A percentile compares a stretch with the other conserved stretches of the same genome.
Evolutionary conservation across 1,140 invertebrate species (phyloP).

Genomic region (Ceratosolen solmsi): DNA sequence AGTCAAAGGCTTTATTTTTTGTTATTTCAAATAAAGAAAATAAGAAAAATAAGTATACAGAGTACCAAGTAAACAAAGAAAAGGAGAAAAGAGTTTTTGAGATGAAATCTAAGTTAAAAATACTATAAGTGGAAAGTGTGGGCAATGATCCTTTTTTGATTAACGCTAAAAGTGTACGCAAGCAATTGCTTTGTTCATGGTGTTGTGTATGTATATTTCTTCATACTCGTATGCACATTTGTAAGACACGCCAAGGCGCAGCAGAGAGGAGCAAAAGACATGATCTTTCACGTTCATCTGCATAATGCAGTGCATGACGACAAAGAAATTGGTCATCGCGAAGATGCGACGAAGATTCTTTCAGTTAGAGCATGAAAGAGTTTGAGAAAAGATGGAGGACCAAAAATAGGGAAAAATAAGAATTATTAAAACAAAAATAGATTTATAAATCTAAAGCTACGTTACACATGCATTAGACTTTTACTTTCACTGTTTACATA

Average conservation of each 20-base stretch:
- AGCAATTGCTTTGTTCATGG: neutral
- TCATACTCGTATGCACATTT: neutral
- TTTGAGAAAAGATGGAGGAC: too few species aligned
- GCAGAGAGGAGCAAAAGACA: neutral
- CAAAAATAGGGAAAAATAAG: too few species aligned
- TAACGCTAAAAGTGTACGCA: neutral
- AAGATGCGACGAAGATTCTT: too few species aligned
- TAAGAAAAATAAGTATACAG: neutral
- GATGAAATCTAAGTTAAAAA: conserved; percentile 21
- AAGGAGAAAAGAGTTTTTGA: neutral
- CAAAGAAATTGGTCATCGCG: neutral
- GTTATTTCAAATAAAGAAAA: neutral
- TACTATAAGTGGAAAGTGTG: neutral
- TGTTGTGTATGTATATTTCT: neutral
- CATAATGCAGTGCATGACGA: conserved; percentile 5
- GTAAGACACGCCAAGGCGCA: neutral
- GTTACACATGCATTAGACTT: too few species aligned
- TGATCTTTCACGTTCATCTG: conserved; percentile 33
- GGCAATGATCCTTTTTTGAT: conserved; percentile 37
- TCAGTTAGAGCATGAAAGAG: too few species aligned
- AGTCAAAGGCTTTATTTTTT: too few species aligned
- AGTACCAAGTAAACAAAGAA: neutral
- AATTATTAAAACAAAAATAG: too few species aligned
- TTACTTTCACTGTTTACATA: too few species aligned
- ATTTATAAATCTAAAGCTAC: too few species aligned